phyloP scores from a whole-genome alignment of 1,140 invertebrate genomes.

The Anadara kagoshimensis region DNA sequence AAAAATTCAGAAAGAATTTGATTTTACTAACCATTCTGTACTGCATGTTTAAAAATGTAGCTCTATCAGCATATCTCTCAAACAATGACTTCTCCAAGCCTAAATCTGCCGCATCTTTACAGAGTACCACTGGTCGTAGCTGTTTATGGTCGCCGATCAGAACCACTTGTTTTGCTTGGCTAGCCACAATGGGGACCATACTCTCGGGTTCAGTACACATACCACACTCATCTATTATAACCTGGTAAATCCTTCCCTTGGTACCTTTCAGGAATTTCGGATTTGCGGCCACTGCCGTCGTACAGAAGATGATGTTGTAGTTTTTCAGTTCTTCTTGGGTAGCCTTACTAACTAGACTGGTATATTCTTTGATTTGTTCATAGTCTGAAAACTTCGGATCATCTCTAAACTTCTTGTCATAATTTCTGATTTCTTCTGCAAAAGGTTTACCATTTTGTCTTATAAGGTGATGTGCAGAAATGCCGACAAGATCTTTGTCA shows the following conservation, averaged over 20 bases:
- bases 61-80: constrained; percentile 52
- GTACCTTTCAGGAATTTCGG: constrained; percentile 33
- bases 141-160: constrained; percentile 67
- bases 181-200: constrained; percentile 45
- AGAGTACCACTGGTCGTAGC: not conserved
- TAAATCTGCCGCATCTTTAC: not conserved
- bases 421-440: constrained; percentile 47
- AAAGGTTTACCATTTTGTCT: constrained; percentile 47
- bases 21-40: constrained; percentile 62
- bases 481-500: constrained; percentile 31
- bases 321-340: constrained; percentile 40
- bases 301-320: constrained; percentile 51
- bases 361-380: constrained; percentile 37
- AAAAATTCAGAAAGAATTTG: too few relatives aligned
- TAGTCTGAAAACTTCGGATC: constrained; percentile 4
- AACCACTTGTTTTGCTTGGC: constrained; percentile 63
- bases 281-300: constrained; percentile 45
- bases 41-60: constrained; percentile 50
- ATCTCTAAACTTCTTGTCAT: constrained; percentile 33
- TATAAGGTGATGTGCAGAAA: constrained; percentile 56
- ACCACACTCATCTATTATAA: constrained; percentile 48
- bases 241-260: constrained; percentile 11
- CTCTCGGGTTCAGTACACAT: constrained; percentile 58
- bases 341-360: constrained; percentile 38
- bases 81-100: constrained; percentile 59